phyloP scores from a whole-genome alignment of 2,797 vertebrate species.

The Menidia menidia region DNA sequence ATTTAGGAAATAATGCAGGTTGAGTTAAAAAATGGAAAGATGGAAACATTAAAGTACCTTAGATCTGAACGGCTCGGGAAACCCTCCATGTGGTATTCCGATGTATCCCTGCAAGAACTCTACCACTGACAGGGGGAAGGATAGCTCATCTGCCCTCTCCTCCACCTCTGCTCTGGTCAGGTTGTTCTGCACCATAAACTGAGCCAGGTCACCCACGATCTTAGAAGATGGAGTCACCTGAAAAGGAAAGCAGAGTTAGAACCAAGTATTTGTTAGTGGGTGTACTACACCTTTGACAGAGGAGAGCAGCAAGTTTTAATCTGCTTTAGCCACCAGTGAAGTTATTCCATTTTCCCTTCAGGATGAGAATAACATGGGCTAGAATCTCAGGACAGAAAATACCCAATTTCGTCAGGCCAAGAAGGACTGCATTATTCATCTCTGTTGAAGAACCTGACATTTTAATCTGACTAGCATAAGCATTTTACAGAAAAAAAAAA shows the following conservation, averaged over 20 bases:
- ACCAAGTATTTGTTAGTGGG: background rate
- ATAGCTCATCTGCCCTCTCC: conserved; percentile 91
- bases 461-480: conserved; percentile 20
- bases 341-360: conserved; percentile 22
- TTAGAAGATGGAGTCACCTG: conserved; percentile 96
- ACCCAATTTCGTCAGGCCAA: conserved; percentile 6
- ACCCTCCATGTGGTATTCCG: conserved; percentile 91
- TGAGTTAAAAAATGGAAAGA: background rate
- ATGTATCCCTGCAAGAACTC: conserved; percentile 95
- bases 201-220: conserved; percentile 96
- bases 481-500: background rate
- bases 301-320: background rate
- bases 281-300: background rate
- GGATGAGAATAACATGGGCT: conserved; percentile 14
- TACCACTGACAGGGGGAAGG: conserved; percentile 93
- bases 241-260: conserved; percentile 12
- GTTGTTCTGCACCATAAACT: conserved; percentile 97
- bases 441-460: background rate
- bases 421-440: conserved; percentile 9
- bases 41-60: conserved; percentile 77
- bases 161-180: conserved; percentile 88
- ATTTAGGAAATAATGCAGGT: too few species aligned
- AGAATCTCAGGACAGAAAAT: conserved; percentile 22
- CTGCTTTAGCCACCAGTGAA: background rate
- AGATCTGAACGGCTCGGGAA: conserved; percentile 92